Base-by-base conservation (phyloP, 1,140 invertebrate genomes). In the Tetragnatha versicolor region DNA sequence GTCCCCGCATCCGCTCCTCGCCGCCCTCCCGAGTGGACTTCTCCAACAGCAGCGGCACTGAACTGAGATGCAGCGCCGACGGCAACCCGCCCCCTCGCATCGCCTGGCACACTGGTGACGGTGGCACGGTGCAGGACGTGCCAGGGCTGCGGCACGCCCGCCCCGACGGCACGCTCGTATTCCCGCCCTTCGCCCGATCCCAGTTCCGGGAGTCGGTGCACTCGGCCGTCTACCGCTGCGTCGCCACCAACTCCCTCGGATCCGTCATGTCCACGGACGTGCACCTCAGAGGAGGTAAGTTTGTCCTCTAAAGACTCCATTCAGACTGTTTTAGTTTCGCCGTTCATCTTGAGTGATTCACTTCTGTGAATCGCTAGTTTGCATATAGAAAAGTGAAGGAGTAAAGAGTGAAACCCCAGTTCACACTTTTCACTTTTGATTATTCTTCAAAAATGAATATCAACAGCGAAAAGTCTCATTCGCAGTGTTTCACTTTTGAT, bases 21-120 rank as follows among this genome's bases (percentile, higher is more conserved):
- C 95, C 94, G n/a, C 93, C 93, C 78, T 94, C 94, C 85, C 90
- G 93, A 81, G 90, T 97, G 55, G 94, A 96, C 85, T 97, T 97
- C 87, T 95, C 93, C 78, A 98, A 98, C 86, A 95, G 94, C 63
- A 96, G 94, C 35, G 96, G 95, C 82, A 92, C 94, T 72, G 91
- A 93, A 81, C 93, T 98, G 51, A 93, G 95, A 85, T 98, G 96
- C 86, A 92, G 93, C 82, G 94, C 95, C 0, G 90, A 92, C 85
- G 96, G 95, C 81, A 92, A 92, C 81, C 96, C 96, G 9, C 90
- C 92, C 81, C 94, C 96, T 49, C 92, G 94, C 84, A 93, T 98
- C 81, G 94, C 95, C 80, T 98, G 96, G 82, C 75, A 70, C 10
- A 65, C 63, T 3, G 49, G 69, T 3, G 91, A 92, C 83, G 90